phyloP scores from a whole-genome alignment of 2,888 invertebrate species.

The Leptopilina drosophilae region DNA sequence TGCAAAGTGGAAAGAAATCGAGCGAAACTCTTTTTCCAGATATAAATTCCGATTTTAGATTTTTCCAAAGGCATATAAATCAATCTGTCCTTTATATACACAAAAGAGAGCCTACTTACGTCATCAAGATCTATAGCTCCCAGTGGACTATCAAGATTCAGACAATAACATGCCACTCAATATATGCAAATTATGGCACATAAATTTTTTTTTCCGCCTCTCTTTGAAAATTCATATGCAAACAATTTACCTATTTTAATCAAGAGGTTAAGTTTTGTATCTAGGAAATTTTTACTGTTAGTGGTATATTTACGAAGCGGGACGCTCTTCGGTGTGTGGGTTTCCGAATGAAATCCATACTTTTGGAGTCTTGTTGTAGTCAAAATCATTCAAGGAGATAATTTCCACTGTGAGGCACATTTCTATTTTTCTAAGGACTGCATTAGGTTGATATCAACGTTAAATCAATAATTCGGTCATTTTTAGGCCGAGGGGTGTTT shows the following conservation, averaged over 20 bases:
- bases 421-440: too few species aligned
- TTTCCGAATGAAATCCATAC: too few species aligned
- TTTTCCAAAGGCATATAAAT: conserved; percentile 6
- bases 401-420: too few species aligned
- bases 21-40: conserved; percentile 3
- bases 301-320: not conserved
- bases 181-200: conserved; percentile 8
- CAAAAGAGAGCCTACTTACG: conserved; percentile 9
- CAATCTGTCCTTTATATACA: not conserved
- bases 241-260: not conserved
- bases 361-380: too few species aligned
- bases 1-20: conserved; percentile 12
- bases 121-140: not conserved
- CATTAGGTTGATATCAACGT: too few species aligned
- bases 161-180: not conserved
- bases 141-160: not conserved
- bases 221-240: not conserved
- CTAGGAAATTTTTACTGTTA: not conserved
- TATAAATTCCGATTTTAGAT: conserved; percentile 7
- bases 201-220: not conserved
- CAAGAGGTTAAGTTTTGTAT: not conserved
- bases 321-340: too few species aligned
- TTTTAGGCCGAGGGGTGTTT: too few species aligned
- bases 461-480: too few species aligned
- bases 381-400: too few species aligned